Conservation (phyloP, 2,888 invertebrate species). For the Agrenia bidenticulata region DNA sequence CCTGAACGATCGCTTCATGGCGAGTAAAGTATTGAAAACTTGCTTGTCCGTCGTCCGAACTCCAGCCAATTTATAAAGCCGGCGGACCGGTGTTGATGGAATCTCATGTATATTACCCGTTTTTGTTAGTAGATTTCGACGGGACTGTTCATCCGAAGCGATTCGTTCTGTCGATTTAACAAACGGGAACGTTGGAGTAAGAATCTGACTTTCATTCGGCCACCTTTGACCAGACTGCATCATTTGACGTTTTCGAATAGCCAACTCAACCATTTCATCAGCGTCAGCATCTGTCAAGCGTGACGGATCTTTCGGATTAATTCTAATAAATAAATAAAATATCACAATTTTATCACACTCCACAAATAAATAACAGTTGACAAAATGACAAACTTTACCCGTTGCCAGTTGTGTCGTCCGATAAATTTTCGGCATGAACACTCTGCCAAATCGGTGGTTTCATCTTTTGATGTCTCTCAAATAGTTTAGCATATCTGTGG, state of each 20-base stretch:
- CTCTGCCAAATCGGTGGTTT: slow-evolving; percentile 36
- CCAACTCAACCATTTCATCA: slow-evolving; percentile 34
- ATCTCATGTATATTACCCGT: slow-evolving; percentile 39
- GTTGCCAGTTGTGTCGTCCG: neutral
- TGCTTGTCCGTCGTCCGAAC: slow-evolving; percentile 40
- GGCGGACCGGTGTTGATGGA: slow-evolving; percentile 40
- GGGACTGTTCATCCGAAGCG: slow-evolving; percentile 43
- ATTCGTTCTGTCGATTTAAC: slow-evolving; percentile 21
- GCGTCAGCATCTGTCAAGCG: slow-evolving; percentile 28
- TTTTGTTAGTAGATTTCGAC: slow-evolving; percentile 35
- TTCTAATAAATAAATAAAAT: neutral
- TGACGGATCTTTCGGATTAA: slow-evolving; percentile 11
- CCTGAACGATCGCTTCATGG: slow-evolving; percentile 44
- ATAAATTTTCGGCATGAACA: slow-evolving; percentile 22
- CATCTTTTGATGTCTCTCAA: slow-evolving; percentile 32
- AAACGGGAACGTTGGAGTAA: slow-evolving; percentile 36
- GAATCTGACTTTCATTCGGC: slow-evolving; percentile 38
- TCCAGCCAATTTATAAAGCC: slow-evolving; percentile 45
- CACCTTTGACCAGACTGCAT: slow-evolving; percentile 19
- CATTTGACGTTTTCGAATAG: slow-evolving; percentile 28
- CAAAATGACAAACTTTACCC: neutral
- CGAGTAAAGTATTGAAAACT: slow-evolving; percentile 36
- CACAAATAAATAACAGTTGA: no score
- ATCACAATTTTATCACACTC: no score
- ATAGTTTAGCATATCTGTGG: slow-evolving; percentile 31